phyloP scores from a whole-genome alignment of 2,888 invertebrate genomes.

The Anorthoa munda region DNA sequence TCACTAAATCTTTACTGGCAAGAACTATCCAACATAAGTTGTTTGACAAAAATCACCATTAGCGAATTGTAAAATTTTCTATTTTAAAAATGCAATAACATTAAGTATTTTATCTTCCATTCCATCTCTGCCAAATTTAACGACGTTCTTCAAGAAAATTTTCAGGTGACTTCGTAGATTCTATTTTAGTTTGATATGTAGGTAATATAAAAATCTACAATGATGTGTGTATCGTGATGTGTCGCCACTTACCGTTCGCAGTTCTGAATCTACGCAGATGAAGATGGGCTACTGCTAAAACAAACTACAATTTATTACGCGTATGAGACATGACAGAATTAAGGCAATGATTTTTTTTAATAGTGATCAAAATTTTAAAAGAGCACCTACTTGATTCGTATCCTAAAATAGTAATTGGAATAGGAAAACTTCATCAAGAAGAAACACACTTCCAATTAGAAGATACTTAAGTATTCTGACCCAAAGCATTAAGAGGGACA shows the following conservation, averaged over 20 bases:
- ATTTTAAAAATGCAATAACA: background rate
- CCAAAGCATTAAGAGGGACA: constrained; percentile 33
- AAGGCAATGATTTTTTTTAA: constrained; percentile 76
- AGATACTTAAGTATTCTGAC: constrained; percentile 35
- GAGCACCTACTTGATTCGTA: background rate
- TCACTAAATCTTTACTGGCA: background rate
- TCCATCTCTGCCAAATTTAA: background rate
- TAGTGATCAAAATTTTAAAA: constrained; percentile 12
- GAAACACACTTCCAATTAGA: constrained; percentile 14
- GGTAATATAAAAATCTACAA: constrained; percentile 60
- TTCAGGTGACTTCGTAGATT: constrained; percentile 18
- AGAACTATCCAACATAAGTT: background rate
- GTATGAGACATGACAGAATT: constrained; percentile 79
- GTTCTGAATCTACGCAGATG: constrained; percentile 73
- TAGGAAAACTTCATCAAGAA: background rate
- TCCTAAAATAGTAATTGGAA: background rate
- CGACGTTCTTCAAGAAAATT: constrained; percentile 13
- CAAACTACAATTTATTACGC: constrained; percentile 83
- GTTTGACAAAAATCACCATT: background rate
- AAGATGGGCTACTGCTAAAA: constrained; percentile 84
- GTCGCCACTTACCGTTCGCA: constrained; percentile 74
- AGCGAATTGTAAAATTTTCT: background rate
- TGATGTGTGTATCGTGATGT: constrained; percentile 66
- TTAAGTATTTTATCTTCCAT: background rate
- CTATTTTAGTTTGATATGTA: constrained; percentile 46